Evolutionary conservation across 1,140 invertebrate genomes (phyloP), one percentile per base, ranked within the genome.

Genomic region (Uloborus diversus): DNA sequence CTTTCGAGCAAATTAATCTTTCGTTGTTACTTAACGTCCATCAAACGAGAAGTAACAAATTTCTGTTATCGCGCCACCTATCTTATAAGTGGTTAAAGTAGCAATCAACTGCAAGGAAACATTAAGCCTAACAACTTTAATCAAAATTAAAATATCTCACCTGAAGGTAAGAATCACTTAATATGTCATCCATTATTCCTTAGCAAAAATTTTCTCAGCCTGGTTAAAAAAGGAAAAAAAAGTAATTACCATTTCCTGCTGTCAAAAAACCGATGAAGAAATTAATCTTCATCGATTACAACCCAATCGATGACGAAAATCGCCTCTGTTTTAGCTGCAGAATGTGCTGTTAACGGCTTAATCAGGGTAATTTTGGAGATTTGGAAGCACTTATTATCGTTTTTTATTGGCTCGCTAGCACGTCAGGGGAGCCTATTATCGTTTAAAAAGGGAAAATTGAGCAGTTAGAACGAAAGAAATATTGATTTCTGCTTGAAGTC

Each of bases 81-180:
- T n/a, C n/a, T n/a, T n/a, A n/a, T n/a, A n/a, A n/a, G n/a, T n/a
- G n/a, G n/a, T n/a, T n/a, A n/a, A n/a, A n/a, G n/a, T n/a, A n/a
- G n/a, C n/a, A n/a, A n/a, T n/a, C n/a, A n/a, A n/a, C n/a, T n/a
- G n/a, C n/a, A n/a, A n/a, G n/a, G 37, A 42, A 23, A n/a, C 42
- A 28, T 4, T 23, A 25, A 57, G 42, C n/a, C 27, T 51, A 64
- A 75, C 61, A 75, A 75, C 73, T 27, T 30, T 78, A 49, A 78
- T 78, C 66, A 78, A 78, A 78, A 78, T 78, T 78, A 78, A 78
- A 78, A 66, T 76, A 53, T 66, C 33, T 56, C 73, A 78, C 73
- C 62, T 65, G 49, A 32, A 51, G 73, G 20, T n/a, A 56, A 11
- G 23, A 65, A 78, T 65, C 73, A 78, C 73, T 78, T 78, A 78